Base-by-base conservation (phyloP, 2,113 vertebrate species). In the Ameiurus melas region DNA sequence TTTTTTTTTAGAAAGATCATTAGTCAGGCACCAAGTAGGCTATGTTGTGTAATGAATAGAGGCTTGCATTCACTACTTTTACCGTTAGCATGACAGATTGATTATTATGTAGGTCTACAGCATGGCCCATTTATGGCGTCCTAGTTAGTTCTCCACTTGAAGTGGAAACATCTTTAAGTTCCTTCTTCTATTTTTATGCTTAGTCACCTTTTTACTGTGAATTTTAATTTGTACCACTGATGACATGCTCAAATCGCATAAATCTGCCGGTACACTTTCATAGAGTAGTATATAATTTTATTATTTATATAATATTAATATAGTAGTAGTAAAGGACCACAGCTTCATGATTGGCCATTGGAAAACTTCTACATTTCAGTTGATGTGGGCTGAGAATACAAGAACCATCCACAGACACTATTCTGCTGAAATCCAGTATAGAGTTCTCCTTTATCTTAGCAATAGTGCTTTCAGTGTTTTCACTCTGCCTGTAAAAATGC, bases 1-100 rank as follows among this genome's bases (percentile, higher is more conserved):
- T 47, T 47, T 47, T 47, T 47, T 47, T 47, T 47, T 82, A 82
- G 86, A 66, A 57, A 22, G 51, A 77, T 87, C 77, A 82, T 86
- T 80, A 86, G 47, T 75, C 27, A 57, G 39, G 55, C 25, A 60
- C 71, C 57, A 85, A 85, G 55, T 60, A 75, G 84, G 55, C 71
- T 78, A 78, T 62, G 68, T 22, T 84, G 83, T 9, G 27, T 84
- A 70, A 70, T 33, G 64, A 70, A 53, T 43, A 43, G 64, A 3
- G 1, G 47, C 64, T 33, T 55, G 47, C 10, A 20, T 70, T 84
- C 64, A 36, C 64, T 73, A 30, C 30, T 57, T 85, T 73, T 36
- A 84, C n/a, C 66, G 17, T 57, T 71, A 55, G 7, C 53, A 73
- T 85, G 84, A 85, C 70, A 55, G 10, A 71, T 85, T 36, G 20